Evolutionary conservation across 2,797 vertebrate genomes (phyloP).

Genomic region (Gymnothorax reevesii): DNA sequence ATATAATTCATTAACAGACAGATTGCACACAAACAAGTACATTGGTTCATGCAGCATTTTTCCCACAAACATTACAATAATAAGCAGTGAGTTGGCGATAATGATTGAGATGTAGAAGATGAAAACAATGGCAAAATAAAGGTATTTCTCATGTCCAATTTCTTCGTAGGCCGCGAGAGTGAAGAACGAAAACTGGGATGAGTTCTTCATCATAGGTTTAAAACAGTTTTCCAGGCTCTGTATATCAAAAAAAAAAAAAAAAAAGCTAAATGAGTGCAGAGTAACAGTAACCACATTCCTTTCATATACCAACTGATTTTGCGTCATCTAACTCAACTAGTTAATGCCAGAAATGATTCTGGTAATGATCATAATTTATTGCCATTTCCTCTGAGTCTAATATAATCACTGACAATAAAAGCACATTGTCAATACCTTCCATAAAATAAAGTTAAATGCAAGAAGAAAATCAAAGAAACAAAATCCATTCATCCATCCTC

Average conservation of each 20-base stretch:
- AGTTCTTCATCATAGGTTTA: slow-evolving; percentile 24
- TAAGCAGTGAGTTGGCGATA: slow-evolving; percentile 25
- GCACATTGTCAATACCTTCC: not conserved
- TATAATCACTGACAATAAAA: not conserved
- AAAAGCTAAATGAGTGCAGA: not conserved
- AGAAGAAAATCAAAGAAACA: not conserved
- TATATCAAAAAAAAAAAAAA: not conserved
- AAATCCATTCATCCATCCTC: not conserved
- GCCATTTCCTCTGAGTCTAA: not conserved
- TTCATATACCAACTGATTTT: not conserved
- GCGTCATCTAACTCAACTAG: not conserved
- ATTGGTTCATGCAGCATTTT: slow-evolving; percentile 33
- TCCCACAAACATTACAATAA: slow-evolving; percentile 23
- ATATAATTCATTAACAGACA: slow-evolving; percentile 36
- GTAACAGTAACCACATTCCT: not conserved
- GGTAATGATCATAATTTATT: too few species aligned
- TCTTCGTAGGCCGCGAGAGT: slow-evolving; percentile 16
- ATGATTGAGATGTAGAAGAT: slow-evolving; percentile 21
- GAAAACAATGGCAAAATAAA: slow-evolving; percentile 19
- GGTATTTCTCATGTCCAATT: slow-evolving; percentile 19
- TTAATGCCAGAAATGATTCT: too few species aligned
- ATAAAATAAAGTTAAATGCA: not conserved
- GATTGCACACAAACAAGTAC: slow-evolving; percentile 36
- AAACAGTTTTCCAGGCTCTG: not conserved
- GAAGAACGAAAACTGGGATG: slow-evolving; percentile 7